These are phyloP conservation scores for Athalia cordata DNA, from an alignment of 2,888 invertebrate species.

Conservation along the genomic window DNA sequence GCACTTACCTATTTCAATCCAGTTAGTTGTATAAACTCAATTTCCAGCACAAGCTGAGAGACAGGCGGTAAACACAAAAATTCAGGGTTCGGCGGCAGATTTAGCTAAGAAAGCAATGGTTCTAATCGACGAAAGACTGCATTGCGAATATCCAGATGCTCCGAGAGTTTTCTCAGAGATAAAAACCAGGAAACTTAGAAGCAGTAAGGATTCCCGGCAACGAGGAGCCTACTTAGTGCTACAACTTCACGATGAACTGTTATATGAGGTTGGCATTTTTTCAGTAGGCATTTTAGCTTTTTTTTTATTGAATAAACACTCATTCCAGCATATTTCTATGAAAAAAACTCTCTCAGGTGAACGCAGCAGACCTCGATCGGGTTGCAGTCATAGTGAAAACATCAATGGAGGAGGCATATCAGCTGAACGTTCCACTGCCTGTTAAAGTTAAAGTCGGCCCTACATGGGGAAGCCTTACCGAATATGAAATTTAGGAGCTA, in stretches of 20 bases:
- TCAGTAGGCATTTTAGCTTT: not conserved
- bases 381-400: slow-evolving; percentile 81
- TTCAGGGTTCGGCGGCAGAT: slow-evolving; percentile 98
- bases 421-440: slow-evolving; percentile 86
- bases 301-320: slow-evolving; percentile 25
- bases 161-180: slow-evolving; percentile 56
- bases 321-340: not conserved
- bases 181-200: slow-evolving; percentile 59
- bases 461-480: slow-evolving; percentile 84
- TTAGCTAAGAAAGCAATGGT: slow-evolving; percentile 94
- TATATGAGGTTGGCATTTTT: slow-evolving; percentile 83
- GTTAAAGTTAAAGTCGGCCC: slow-evolving; percentile 90
- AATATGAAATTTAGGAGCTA: slow-evolving; percentile 59
- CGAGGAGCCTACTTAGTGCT: slow-evolving; percentile 82
- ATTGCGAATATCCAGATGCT: slow-evolving; percentile 71
- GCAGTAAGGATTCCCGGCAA: slow-evolving; percentile 57
- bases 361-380: slow-evolving; percentile 75
- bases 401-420: slow-evolving; percentile 87
- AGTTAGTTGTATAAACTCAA: slow-evolving; percentile 28
- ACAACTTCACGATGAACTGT: slow-evolving; percentile 96
- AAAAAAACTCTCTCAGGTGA: slow-evolving; percentile 74
- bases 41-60: slow-evolving; percentile 88
- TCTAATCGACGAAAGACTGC: slow-evolving; percentile 80
- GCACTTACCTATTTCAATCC: slow-evolving; percentile 26
- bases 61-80: slow-evolving; percentile 96